Percentiles rank a stretch among this genome's conserved stretches.
phyloP scores from a whole-genome alignment of 2,797 vertebrate genomes.

The Pogoniulus pusillus region DNA sequence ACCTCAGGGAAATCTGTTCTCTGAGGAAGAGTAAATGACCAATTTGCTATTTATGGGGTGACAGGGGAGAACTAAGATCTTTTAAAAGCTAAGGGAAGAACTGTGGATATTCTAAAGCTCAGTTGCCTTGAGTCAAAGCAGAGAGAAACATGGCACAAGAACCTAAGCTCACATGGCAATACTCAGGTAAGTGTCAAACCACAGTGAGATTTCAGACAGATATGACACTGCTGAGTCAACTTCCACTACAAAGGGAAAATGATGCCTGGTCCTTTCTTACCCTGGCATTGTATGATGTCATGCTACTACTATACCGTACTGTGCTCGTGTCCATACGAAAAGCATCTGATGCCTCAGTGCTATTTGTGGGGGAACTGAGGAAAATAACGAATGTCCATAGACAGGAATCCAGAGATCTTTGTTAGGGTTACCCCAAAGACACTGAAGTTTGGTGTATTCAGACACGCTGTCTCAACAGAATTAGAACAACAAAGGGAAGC shows the following conservation, averaged over 20 bases:
- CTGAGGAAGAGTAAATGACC: slow-evolving; percentile 18
- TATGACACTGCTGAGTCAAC: not conserved
- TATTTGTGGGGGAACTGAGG: not conserved
- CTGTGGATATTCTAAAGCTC: not conserved
- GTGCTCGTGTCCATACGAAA: not conserved
- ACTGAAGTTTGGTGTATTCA: not conserved
- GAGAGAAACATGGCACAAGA: not conserved
- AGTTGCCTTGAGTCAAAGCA: not conserved
- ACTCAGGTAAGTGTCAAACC: not conserved
- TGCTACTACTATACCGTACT: not conserved
- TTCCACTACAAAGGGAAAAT: not conserved
- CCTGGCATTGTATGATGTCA: not conserved
- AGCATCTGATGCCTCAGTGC: not conserved
- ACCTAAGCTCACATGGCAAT: not conserved
- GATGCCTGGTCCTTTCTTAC: not conserved
- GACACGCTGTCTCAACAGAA: not conserved
- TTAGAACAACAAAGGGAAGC: not conserved
- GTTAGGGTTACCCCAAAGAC: not conserved
- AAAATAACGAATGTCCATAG: not conserved
- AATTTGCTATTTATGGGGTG: slow-evolving; percentile 36
- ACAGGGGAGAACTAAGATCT: not conserved
- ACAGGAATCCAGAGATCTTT: not conserved
- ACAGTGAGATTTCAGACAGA: not conserved
- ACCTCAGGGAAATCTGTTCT: slow-evolving; percentile 22
- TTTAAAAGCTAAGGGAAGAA: not conserved